These are phyloP conservation scores for Hyppa rectilinea DNA, from an alignment of 2,888 invertebrate species.

Conservation along the genomic window DNA sequence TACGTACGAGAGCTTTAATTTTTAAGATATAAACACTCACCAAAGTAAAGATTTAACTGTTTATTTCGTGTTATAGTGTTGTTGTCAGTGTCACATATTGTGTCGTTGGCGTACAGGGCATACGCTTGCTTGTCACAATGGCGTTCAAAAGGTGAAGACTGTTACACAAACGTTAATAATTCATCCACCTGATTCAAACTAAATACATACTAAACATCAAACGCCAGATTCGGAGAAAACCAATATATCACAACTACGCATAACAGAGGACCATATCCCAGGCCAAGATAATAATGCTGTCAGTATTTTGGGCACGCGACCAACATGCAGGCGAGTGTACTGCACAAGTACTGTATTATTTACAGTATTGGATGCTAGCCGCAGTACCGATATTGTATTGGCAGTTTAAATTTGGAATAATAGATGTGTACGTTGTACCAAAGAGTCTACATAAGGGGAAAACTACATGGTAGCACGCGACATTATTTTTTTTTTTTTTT, in stretches of 20 bases:
- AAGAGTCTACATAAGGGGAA: background rate
- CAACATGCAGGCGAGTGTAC: slow-evolving; percentile 52
- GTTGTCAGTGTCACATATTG: no score
- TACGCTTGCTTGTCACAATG: no score
- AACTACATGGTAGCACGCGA: no score
- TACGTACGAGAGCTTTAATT: no score
- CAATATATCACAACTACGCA: slow-evolving; percentile 31
- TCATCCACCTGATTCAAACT: background rate
- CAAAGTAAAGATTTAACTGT: no score
- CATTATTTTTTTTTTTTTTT: no score
- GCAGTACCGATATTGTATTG: slow-evolving; percentile 43
- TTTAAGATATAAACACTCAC: no score
- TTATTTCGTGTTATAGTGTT: no score
- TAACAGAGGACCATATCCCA: slow-evolving; percentile 16
- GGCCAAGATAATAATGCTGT: slow-evolving; percentile 62
- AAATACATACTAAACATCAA: slow-evolving; percentile 17
- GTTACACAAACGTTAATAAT: background rate
- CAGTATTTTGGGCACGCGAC: slow-evolving; percentile 60
- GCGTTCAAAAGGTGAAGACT: no score
- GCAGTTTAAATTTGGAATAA: slow-evolving; percentile 34
- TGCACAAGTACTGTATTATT: slow-evolving; percentile 59
- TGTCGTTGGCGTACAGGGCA: no score
- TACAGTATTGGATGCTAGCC: slow-evolving; percentile 49
- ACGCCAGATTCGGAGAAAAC: slow-evolving; percentile 17
- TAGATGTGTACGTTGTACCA: slow-evolving; percentile 1